These are phyloP conservation scores for Alviniconcha strummeri DNA, from an alignment of 2,888 invertebrate species.

Conservation along the genomic window DNA sequence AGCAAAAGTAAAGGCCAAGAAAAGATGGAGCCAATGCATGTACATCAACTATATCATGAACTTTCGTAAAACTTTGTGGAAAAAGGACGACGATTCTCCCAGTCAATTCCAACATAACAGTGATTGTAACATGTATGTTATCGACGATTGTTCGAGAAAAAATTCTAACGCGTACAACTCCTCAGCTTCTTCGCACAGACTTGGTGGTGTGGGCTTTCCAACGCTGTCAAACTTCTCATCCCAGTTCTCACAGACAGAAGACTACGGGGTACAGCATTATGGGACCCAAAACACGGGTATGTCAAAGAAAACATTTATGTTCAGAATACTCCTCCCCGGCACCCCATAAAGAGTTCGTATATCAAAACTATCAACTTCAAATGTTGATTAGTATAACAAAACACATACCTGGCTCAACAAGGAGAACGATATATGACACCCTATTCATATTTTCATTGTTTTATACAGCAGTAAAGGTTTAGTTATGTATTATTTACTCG, in stretches of 20 bases:
- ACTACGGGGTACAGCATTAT: no score
- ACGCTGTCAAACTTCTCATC: conserved; percentile 29
- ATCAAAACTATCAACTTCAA: no score
- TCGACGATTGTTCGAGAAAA: neutral
- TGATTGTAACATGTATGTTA: neutral
- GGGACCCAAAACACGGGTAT: no score
- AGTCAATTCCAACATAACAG: neutral
- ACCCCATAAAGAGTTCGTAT: neutral
- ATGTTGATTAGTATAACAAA: no score
- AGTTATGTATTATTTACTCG: no score
- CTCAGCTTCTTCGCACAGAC: no score
- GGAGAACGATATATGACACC: no score
- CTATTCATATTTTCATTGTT: no score
- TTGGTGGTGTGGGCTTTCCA: conserved; percentile 33
- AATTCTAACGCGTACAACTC: neutral
- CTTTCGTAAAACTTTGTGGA: conserved; percentile 42
- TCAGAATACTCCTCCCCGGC: neutral
- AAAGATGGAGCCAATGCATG: conserved; percentile 65
- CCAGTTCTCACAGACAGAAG: neutral
- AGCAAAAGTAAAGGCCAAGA: conserved; percentile 57
- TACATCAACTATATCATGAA: conserved; percentile 58
- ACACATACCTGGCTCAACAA: no score
- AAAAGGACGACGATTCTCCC: conserved; percentile 21
- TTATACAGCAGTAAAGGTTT: no score
- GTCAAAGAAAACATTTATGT: neutral